These are phyloP conservation scores for Maconellicoccus hirsutus DNA, from an alignment of 1,140 invertebrate genomes.

Conservation along the genomic window DNA sequence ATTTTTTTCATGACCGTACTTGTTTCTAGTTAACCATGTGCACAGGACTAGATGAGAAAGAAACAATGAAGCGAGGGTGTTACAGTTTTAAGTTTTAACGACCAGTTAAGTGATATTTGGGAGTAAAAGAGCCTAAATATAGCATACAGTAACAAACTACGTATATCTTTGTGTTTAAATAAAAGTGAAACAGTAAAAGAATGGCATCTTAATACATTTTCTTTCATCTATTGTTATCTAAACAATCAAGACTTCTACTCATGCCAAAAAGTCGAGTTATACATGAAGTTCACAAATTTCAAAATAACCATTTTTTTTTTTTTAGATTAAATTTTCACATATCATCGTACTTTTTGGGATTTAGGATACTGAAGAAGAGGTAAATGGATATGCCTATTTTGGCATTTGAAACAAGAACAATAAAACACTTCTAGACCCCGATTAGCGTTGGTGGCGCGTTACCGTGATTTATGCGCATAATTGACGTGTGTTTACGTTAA, in stretches of 20 bases:
- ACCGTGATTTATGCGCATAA: too few species aligned
- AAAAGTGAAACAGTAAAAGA: not conserved
- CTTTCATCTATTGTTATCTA: conserved; percentile 1
- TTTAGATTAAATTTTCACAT: too few species aligned
- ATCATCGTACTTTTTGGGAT: too few species aligned
- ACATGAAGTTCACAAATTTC: not conserved
- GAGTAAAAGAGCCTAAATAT: conserved; percentile 4
- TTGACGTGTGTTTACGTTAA: too few species aligned
- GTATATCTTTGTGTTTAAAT: not conserved
- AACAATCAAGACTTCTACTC: not conserved
- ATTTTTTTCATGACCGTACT: not conserved
- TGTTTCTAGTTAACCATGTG: not conserved
- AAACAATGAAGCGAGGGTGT: conserved; percentile 1
- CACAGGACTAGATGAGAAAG: not conserved
- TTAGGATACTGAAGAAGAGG: too few species aligned
- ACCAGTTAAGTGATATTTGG: conserved; percentile 3
- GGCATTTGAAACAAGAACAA: too few species aligned
- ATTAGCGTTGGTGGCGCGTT: too few species aligned
- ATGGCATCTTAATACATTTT: conserved; percentile 5
- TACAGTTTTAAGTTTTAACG: not conserved
- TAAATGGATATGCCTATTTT: too few species aligned
- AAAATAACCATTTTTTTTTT: too few species aligned
- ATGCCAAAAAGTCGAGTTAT: not conserved
- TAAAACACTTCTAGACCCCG: too few species aligned
- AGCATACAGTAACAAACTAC: not conserved